Evolutionary conservation across 2,113 vertebrate genomes (phyloP), one percentile per base, ranked within the genome.

Genomic region (Ageneiosus marmoratus): DNA sequence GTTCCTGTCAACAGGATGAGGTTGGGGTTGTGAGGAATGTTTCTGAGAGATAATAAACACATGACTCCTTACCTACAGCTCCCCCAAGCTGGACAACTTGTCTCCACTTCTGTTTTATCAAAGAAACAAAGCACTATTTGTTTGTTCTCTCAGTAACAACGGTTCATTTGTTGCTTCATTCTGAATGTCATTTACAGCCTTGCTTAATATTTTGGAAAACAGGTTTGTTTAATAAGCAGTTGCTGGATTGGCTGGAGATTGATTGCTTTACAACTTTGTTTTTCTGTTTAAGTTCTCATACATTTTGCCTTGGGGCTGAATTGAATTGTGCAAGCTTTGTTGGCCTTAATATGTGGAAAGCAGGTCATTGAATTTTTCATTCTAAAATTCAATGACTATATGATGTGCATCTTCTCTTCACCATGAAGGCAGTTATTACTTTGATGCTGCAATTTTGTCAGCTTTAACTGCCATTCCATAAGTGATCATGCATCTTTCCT

Each of bases 241-340:
- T 1, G 46, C 41, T 70, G 6, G 22, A 77, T 72, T n/a, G 1
- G 65, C 11, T 56, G 50, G 48, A 22, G 13, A 83, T 32, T 77
- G n/a, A n/a, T n/a, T 85, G 86, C 72, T 83, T 22, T 83, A 53
- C 73, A 70, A 85, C 27, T 46, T 76, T 46, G 72, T 80, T 78
- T 77, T 15, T 76, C 56, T 44, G 44, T 50, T 41, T 67, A 77
- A 70, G 83, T 83, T 58, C 60, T 72, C 63, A 74, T 24, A 34
- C 88, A 73, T 88, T 86, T 91, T 86, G 56, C 86, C 91, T 87
- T 79, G 83, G 20, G 88, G 90, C 87, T 83, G 77, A 75, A 67
- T 86, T 55, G 81, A 44, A 73, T 89, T 89, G 84, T 69, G 84
- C 70, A 85, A 63, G 60, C 78, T 75, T 56, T 84, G 63, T 46